A percentile compares a stretch with the other conserved stretches of the same genome.
Conservation (phyloP, 1,140 invertebrate species). For the Aphis gossypii region DNA sequence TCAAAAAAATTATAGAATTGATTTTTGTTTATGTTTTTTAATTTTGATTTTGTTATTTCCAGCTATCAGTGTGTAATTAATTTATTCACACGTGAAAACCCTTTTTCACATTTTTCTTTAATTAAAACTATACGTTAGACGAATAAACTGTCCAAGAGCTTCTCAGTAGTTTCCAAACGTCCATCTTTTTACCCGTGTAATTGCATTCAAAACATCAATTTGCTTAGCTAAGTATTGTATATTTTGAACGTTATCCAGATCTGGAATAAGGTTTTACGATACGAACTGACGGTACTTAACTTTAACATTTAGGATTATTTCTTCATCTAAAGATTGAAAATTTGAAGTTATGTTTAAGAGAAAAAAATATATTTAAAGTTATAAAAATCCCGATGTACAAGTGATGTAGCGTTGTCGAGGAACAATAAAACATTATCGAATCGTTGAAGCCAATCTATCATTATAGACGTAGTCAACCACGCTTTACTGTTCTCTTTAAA, state of each 20-base stretch:
- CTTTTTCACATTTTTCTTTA: background rate
- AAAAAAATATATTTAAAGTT: background rate
- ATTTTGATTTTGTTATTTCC: no score
- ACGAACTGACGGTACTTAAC: background rate
- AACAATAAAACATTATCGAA: no score
- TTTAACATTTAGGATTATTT: background rate
- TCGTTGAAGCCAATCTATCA: no score
- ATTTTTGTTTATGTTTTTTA: no score
- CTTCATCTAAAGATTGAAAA: background rate
- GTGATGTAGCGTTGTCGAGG: no score
- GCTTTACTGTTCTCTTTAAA: no score
- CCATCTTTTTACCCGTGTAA: background rate
- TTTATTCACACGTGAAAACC: background rate
- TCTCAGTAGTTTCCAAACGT: background rate
- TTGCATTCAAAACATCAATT: background rate
- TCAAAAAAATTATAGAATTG: no score
- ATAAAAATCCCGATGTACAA: no score
- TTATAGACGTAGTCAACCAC: no score
- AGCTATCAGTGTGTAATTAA: background rate
- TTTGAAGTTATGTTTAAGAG: background rate
- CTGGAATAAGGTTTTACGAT: background rate
- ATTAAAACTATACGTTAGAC: background rate
- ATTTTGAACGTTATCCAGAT: background rate
- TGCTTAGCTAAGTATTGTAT: background rate
- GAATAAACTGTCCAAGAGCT: background rate